Percentiles rank a stretch among this genome's conserved stretches.
These are phyloP conservation scores for Gracilinanus agilis DNA, from an alignment of 2,113 vertebrate species.

Conservation along the genomic window DNA sequence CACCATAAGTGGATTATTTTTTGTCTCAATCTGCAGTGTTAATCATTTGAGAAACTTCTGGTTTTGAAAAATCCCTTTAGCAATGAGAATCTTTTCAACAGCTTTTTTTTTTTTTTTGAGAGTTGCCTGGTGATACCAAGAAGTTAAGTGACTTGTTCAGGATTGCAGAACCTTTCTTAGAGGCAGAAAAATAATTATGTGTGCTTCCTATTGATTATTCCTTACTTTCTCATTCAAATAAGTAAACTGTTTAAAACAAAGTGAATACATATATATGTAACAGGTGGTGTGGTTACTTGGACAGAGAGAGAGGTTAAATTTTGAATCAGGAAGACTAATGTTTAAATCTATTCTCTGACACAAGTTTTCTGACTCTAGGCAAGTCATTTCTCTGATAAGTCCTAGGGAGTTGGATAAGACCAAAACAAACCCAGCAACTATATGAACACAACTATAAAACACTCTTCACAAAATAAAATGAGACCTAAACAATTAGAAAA, in stretches of 20 bases:
- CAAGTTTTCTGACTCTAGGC: background rate
- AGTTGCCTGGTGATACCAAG: background rate
- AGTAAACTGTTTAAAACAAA: background rate
- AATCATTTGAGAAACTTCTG: background rate
- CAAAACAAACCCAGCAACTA: too few species aligned
- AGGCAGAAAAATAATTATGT: background rate
- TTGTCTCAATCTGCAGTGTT: background rate
- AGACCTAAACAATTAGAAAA: too few species aligned
- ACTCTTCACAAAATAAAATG: too few species aligned
- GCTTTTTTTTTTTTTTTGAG: background rate
- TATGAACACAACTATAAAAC: too few species aligned
- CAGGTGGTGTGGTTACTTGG: background rate
- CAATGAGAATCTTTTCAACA: background rate
- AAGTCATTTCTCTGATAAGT: background rate
- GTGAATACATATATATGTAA: background rate
- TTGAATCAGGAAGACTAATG: background rate
- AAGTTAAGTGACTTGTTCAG: background rate
- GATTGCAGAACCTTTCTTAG: background rate
- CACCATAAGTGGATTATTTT: background rate
- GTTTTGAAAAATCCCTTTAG: background rate
- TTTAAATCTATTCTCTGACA: background rate
- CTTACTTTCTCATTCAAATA: background rate
- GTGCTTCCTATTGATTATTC: background rate
- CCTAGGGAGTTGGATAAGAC: too few species aligned
- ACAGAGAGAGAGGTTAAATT: background rate